These are phyloP conservation scores for Ophion obscuratus DNA, from an alignment of 2,888 invertebrate species.

Conservation along the genomic window DNA sequence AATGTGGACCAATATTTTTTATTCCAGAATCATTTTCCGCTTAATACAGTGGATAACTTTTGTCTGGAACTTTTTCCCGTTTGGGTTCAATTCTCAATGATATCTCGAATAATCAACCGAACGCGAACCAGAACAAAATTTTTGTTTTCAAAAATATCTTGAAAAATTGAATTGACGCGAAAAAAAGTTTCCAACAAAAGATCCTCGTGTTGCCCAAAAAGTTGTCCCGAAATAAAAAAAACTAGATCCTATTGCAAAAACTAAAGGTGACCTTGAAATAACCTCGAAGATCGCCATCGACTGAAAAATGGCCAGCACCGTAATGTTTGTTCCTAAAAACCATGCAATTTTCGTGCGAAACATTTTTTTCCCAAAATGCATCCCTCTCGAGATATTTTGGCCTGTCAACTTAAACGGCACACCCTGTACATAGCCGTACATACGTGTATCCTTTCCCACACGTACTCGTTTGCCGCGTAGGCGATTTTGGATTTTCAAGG, in stretches of 20 bases:
- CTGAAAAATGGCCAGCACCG: too few relatives aligned
- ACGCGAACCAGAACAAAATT: too few relatives aligned
- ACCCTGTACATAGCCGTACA: not conserved
- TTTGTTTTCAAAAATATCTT: not conserved
- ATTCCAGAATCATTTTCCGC: not conserved
- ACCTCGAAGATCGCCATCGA: not conserved
- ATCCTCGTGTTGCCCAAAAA: not conserved
- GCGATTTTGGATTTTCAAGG: slow-evolving; percentile 5
- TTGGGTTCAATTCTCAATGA: not conserved
- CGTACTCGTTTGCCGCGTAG: not conserved
- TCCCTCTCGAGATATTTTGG: not conserved
- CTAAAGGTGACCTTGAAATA: not conserved
- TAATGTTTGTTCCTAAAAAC: not conserved
- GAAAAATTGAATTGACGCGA: not conserved
- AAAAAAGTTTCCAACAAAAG: not conserved
- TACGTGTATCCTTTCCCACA: not conserved
- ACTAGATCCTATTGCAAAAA: not conserved
- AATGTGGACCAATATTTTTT: not conserved
- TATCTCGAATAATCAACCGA: not conserved
- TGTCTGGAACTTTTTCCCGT: not conserved
- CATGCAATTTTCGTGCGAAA: not conserved
- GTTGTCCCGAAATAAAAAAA: not conserved
- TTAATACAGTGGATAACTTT: not conserved
- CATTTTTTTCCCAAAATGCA: not conserved
- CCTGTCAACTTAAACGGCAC: not conserved